These are phyloP conservation scores for Callipepla californica DNA, from an alignment of 2,113 vertebrate species.

Conservation along the genomic window DNA sequence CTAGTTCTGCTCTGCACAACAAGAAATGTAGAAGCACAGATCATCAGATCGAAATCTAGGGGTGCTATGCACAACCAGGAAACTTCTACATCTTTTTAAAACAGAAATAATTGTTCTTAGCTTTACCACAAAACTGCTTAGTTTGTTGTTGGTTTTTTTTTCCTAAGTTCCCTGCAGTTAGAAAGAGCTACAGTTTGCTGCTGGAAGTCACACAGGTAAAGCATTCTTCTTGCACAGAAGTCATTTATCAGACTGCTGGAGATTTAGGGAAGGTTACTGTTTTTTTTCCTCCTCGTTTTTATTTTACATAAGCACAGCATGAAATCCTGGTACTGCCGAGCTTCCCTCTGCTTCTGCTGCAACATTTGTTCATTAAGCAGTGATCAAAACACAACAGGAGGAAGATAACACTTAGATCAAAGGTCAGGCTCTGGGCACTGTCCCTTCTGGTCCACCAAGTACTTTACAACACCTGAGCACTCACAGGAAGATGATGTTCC, in stretches of 20 bases:
- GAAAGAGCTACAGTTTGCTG: background rate
- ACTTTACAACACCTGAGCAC: background rate
- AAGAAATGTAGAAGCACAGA: background rate
- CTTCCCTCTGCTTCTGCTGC: background rate
- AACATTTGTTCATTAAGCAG: constrained; percentile 2
- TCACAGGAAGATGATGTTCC: background rate
- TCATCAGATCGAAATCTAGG: background rate
- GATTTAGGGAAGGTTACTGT: background rate
- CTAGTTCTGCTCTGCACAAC: rapidly evolving
- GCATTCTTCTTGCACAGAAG: background rate
- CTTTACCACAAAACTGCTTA: background rate
- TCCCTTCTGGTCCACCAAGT: constrained; percentile 22
- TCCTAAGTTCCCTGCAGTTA: background rate
- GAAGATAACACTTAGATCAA: background rate
- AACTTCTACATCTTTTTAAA: background rate
- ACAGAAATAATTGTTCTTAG: background rate
- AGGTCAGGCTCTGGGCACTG: background rate
- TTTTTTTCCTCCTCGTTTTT: background rate
- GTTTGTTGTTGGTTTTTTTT: background rate
- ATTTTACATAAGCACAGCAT: background rate
- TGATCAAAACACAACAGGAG: background rate
- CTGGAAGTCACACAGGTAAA: background rate
- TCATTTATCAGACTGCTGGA: background rate
- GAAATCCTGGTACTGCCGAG: background rate
- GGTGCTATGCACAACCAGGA: background rate